phyloP scores from a whole-genome alignment of 2,888 invertebrate genomes.

The Antitype chi region DNA sequence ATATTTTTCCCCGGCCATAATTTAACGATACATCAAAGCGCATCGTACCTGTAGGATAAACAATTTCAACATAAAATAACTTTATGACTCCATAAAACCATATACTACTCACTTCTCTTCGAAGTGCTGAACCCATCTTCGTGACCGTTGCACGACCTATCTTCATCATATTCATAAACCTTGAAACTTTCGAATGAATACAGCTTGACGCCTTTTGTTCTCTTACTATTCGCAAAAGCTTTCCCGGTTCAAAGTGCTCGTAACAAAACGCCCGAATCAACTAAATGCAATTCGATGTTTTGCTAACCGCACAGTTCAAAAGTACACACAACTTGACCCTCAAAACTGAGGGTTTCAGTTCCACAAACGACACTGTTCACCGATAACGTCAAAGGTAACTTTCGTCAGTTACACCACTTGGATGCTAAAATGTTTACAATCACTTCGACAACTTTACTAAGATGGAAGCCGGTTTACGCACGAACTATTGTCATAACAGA shows the following conservation, averaged over 20 bases:
- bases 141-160: conserved; percentile 83
- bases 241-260: conserved; percentile 32
- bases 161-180: conserved; percentile 89
- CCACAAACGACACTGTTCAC: conserved; percentile 58
- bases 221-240: conserved; percentile 66
- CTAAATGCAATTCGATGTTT: conserved; percentile 59
- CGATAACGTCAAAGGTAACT: conserved; percentile 62
- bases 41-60: conserved; percentile 63
- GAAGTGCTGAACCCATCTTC: conserved; percentile 86
- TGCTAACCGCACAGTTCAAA: conserved; percentile 57
- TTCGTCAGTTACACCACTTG: conserved; percentile 70
- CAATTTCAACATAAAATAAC: conserved; percentile 68
- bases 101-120: conserved; percentile 84
- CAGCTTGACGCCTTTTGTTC: conserved; percentile 86
- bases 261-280: conserved; percentile 36
- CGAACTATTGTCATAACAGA: conserved; percentile 79
- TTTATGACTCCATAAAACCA: conserved; percentile 69
- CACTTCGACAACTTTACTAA: conserved; percentile 75
- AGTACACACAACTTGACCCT: conserved; percentile 57
- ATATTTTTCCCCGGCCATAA: conserved; percentile 36
- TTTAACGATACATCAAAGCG: conserved; percentile 62
- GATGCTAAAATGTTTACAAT: conserved; percentile 78
- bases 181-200: conserved; percentile 90
- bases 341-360: conserved; percentile 53
- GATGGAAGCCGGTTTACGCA: conserved; percentile 81